Evolutionary conservation across 2,797 vertebrate species (phyloP), one percentile per base, ranked within the genome.

Genomic region (Microctenopoma lineatum): DNA sequence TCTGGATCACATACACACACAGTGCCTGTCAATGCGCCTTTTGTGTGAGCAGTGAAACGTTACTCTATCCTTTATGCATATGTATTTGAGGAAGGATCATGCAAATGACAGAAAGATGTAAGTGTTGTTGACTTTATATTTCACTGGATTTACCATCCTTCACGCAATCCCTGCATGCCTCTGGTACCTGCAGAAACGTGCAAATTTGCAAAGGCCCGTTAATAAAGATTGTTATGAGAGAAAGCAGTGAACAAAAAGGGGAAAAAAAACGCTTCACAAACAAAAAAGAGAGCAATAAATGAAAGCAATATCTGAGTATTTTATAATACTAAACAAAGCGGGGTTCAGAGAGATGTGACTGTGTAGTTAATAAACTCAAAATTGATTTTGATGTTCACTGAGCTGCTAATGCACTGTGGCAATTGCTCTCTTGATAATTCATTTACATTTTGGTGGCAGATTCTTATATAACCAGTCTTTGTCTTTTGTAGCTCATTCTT

Each of bases 341-440:
- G 48, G 25, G 51, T 5, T 32, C 36, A 57, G 52, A 57, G 56
- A 71, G 62, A 69, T 74, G 21, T 46, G 26, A 50, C 42, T 58
- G 62, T 53, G 57, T 57, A 66, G 60, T 79, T 76, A 74, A 77
- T 73, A 56, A 78, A 84, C 50, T 59, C 54, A 46, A 62, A 84
- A 87, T 59, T 70, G 60, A 73, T 79, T 79, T 79, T 82, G 70
- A 67, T 74, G 47, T 85, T 80, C 74, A 53, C 53, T 75, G 77
- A 68, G 64, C 80, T 78, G n/a, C 63, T 81, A 83, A 84, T 83
- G 61, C 75, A 51, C 66, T 55, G 16, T 66, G 70, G 61, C 59
- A 64, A 67, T 70, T 60, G 57, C 16, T 70, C 70, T 44, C 52
- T 57, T 68, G 55, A 79, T 81, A 55, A 77, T 63, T 58, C 4